Conservation (phyloP, 2,888 invertebrate species). For the Scaptodrosophila latifasciaeformis region DNA sequence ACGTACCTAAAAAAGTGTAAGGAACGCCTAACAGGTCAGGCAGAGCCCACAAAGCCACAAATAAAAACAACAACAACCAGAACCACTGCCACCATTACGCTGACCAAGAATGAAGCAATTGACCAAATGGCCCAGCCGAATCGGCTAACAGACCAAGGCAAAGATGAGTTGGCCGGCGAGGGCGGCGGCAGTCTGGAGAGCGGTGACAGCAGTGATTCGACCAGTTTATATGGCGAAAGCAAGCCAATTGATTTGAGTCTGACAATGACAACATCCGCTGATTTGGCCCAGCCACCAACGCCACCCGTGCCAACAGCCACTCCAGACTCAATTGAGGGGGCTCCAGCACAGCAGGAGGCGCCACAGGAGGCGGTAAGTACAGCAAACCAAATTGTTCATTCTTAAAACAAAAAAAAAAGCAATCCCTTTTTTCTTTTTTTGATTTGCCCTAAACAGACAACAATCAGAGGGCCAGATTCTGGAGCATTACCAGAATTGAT, state of each 20-base stretch:
- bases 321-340: constrained; percentile 4
- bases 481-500: constrained; percentile 74
- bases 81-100: constrained; percentile 26
- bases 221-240: constrained; percentile 42
- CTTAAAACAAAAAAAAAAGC: no score
- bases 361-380: constrained; percentile 5
- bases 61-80: constrained; percentile 24
- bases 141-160: no score
- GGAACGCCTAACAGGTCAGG: constrained; percentile 73
- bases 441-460: constrained; percentile 20
- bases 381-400: no score
- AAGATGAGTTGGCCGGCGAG: background rate
- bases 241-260: constrained; percentile 49
- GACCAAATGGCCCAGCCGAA: constrained; percentile 20
- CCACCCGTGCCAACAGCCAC: constrained; percentile 34
- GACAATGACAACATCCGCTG: no score
- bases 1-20: constrained; percentile 74
- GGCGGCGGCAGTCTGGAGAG: constrained; percentile 20
- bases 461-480: no score
- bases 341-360: background rate
- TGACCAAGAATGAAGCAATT: constrained; percentile 21
- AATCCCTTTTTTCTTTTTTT: constrained; percentile 27
- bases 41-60: constrained; percentile 34
- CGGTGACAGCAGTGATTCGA: constrained; percentile 39
- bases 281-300: no score